These are phyloP conservation scores for Tragelaphus buxtoni DNA, from an alignment of 2,113 vertebrate genomes.

Conservation along the genomic window DNA sequence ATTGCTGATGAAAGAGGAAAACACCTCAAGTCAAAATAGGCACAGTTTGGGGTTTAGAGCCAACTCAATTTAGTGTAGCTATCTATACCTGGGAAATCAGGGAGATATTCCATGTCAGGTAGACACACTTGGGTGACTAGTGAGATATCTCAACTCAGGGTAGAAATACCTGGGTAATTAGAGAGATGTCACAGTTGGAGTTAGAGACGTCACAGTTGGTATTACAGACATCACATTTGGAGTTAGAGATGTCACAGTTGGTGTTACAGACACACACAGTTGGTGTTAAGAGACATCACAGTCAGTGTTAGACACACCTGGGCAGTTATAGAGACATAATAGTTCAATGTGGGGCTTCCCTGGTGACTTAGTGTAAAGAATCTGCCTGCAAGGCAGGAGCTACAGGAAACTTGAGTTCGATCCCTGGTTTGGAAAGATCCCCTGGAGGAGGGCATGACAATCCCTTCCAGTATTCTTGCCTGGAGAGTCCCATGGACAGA, in stretches of 20 bases:
- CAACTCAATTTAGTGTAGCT: neutral
- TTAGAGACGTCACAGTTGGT: neutral
- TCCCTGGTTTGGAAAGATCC: neutral
- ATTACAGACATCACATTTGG: fast-evolving
- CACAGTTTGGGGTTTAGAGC: neutral
- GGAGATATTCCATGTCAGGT: neutral
- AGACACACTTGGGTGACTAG: neutral
- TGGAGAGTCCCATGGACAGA: neutral
- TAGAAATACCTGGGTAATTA: neutral
- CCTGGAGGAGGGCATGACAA: neutral
- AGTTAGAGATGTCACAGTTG: neutral
- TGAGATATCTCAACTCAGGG: neutral
- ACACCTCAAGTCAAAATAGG: neutral
- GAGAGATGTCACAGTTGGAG: neutral
- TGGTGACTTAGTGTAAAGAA: neutral
- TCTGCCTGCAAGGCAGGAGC: neutral
- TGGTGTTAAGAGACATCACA: neutral
- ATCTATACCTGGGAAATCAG: neutral
- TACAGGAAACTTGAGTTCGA: neutral
- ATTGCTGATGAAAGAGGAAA: neutral
- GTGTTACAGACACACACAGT: fast-evolving
- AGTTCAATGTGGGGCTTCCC: neutral
- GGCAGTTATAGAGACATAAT: neutral
- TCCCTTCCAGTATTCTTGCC: neutral
- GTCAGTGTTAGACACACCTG: neutral